Evolutionary conservation across 2,797 vertebrate genomes (phyloP), one percentile per base, ranked within the genome.

Genomic region (Sylvia borin): DNA sequence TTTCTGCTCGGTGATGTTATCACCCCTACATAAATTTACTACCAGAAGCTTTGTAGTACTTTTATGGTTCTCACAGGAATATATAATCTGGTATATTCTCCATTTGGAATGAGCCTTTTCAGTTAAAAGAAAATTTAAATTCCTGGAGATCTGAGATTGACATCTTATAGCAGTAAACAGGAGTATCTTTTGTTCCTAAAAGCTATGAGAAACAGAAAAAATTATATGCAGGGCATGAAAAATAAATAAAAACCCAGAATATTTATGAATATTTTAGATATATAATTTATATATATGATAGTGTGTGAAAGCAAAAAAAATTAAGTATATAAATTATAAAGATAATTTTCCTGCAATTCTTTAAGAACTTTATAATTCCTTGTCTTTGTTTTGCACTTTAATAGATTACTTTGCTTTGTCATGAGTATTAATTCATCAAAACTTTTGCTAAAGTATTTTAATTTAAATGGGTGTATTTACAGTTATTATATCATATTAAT

Each of bases 381-480:
- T 90, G 25, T 51, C 82, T 90, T 92, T 87, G 55, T 85, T 95
- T 71, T 92, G 36, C 21, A 82, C 48, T 94, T 94, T 82, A 89
- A 12, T 67, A 57, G 31, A 77, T 92, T 92, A 65, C 42, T 87
- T 94, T 62, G 36, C 62, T 83, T 90, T 95, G 25, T 62, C 72
- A 60, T 72, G 77, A 84, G 77, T 90, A 87, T 81, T 42, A 77
- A 53, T 68, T 65, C 64, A 83, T 85, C 88, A 89, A 53, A 96
- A 96, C 25, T 72, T 95, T 97, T 94, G 42, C 47, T 94, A 57
- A 73, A 95, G 53, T 95, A 96, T 96, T 96, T 96, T 94, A 97
- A 98, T 97, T 97, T 96, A 97, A 98, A 96, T 91, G 72, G 72
- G 68, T 95, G 74, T 97, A 97, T 97, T 97, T 97, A 96, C 95